phyloP scores from a whole-genome alignment of 2,113 vertebrate genomes.

The Stomatorhinus ivindoensis region DNA sequence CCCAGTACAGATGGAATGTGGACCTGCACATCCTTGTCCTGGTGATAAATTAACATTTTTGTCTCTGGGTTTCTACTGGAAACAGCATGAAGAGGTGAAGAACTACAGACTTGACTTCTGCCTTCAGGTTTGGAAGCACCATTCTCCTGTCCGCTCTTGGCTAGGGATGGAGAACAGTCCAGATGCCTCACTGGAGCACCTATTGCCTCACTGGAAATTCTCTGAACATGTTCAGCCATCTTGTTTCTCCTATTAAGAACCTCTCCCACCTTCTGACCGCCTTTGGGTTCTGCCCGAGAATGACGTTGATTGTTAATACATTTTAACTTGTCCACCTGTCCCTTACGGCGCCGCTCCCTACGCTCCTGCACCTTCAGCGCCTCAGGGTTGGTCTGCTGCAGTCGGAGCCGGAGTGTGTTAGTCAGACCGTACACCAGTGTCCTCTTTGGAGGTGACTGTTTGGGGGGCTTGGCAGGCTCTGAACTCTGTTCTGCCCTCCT shows the following conservation, averaged over 20 bases:
- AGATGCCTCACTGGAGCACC: not conserved
- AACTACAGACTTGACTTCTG: not conserved
- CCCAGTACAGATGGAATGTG: conserved; percentile 37
- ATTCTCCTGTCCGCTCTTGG: not conserved
- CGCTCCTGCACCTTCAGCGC: conserved; percentile 58
- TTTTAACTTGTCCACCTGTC: conserved; percentile 36
- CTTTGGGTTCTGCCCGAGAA: conserved; percentile 9
- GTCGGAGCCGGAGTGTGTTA: conserved; percentile 70
- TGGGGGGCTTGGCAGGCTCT: conserved; percentile 30
- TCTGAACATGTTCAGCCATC: conserved; percentile 52
- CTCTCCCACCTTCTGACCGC: conserved; percentile 16
- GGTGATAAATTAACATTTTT: conserved; percentile 21
- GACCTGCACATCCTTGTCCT: conserved; percentile 16
- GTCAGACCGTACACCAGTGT: conserved; percentile 73
- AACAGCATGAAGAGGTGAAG: not conserved
- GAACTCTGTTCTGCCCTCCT: conserved; percentile 30
- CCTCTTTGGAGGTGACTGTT: conserved; percentile 37
- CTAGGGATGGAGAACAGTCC: conserved; percentile 9
- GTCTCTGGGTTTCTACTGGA: not conserved
- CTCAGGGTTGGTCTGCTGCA: conserved; percentile 59
- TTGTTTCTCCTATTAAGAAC: conserved; percentile 27
- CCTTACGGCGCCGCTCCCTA: conserved; percentile 51
- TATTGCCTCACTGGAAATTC: conserved; percentile 34
- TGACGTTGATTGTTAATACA: not conserved
- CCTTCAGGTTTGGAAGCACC: not conserved